phyloP scores from a whole-genome alignment of 2,888 invertebrate species.

The Hyalella azteca region DNA sequence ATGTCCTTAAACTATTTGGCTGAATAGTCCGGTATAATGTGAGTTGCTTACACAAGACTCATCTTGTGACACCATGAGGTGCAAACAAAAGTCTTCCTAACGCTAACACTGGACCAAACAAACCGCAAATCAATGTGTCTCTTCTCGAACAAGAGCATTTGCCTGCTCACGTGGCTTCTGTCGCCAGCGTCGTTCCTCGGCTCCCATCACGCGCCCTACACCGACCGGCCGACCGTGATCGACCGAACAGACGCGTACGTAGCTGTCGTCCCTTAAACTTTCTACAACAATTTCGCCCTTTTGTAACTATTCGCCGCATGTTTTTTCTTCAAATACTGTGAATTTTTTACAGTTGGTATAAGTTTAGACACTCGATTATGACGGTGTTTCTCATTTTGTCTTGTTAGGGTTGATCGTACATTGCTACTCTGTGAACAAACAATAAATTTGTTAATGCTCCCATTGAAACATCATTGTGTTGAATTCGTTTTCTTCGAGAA shows the following conservation, averaged over 20 bases:
- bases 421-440: no score
- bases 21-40: conserved; percentile 5
- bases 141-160: conserved; percentile 20
- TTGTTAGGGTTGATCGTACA: no score
- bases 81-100: conserved; percentile 28
- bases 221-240: conserved; percentile 8
- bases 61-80: conserved; percentile 32
- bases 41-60: conserved; percentile 17
- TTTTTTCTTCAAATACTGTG: no score
- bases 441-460: no score
- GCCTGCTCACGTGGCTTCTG: conserved; percentile 13
- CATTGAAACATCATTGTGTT: no score
- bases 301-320: no score
- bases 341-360: no score
- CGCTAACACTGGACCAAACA: conserved; percentile 27
- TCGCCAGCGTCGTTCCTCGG: no score
- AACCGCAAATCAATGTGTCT: conserved; percentile 28
- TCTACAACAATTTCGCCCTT: neutral
- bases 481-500: no score
- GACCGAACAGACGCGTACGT: conserved; percentile 2
- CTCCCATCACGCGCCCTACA: neutral
- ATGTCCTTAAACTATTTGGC: conserved; percentile 14
- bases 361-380: no score
- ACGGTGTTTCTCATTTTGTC: no score
- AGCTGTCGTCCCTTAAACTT: neutral